Evolutionary conservation across 2,797 vertebrate species (phyloP).

Genomic region (Vipera ursinii): DNA sequence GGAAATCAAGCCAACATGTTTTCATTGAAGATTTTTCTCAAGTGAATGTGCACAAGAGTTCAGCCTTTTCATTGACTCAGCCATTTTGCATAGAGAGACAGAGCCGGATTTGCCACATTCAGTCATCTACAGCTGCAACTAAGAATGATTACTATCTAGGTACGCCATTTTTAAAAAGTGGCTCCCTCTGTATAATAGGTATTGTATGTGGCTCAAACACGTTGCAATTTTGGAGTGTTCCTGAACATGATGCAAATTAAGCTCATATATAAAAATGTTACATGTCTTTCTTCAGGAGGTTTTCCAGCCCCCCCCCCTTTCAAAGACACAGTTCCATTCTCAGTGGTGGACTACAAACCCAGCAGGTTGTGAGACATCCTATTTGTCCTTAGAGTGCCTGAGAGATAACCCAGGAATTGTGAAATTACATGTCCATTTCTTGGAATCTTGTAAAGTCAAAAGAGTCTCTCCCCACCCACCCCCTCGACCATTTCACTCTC

Average conservation of each 20-base stretch:
- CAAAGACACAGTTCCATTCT: slow-evolving; percentile 52
- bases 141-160: not conserved
- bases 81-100: not conserved
- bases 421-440: slow-evolving; percentile 34
- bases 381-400: slow-evolving; percentile 6
- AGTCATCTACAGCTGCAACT: not conserved
- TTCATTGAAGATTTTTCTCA: not conserved
- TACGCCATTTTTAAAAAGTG: not conserved
- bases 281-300: slow-evolving; percentile 45
- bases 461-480: slow-evolving; percentile 19
- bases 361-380: slow-evolving; percentile 41
- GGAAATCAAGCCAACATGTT: not conserved
- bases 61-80: not conserved
- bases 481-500: not conserved
- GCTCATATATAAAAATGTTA: not conserved
- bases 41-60: not conserved
- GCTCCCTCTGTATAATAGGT: not conserved
- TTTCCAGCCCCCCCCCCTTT: slow-evolving; percentile 47
- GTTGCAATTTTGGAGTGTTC: not conserved
- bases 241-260: not conserved
- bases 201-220: not conserved
- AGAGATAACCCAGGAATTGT: slow-evolving; percentile 20
- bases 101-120: not conserved
- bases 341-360: slow-evolving; percentile 38
- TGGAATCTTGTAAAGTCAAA: slow-evolving; percentile 29